phyloP scores from a whole-genome alignment of 2,113 vertebrate genomes.

The Apaloderma vittatum region DNA sequence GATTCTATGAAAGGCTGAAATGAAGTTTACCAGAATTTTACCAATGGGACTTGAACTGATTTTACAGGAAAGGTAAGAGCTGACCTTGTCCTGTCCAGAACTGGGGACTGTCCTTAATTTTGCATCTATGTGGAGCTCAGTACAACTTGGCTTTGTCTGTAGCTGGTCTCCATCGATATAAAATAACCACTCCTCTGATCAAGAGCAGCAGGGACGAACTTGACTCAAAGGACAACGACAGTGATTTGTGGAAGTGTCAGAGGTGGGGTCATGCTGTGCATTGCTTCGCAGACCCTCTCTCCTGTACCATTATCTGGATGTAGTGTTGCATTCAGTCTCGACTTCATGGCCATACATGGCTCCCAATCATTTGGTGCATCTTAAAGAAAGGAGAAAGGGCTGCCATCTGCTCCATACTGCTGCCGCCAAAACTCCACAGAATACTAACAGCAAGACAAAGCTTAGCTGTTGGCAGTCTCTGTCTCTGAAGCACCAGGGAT shows the following conservation, averaged over 20 bases:
- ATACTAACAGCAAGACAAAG: background rate
- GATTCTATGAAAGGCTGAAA: background rate
- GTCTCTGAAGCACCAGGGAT: background rate
- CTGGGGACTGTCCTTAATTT: background rate
- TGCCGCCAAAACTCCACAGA: background rate
- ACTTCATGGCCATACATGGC: background rate
- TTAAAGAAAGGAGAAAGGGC: background rate
- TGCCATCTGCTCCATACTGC: background rate
- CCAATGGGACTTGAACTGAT: background rate
- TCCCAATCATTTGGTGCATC: background rate
- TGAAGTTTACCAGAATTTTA: background rate
- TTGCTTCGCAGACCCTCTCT: background rate
- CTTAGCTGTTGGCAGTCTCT: background rate
- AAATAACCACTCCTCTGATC: background rate
- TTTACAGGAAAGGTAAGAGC: background rate
- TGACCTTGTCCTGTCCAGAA: background rate
- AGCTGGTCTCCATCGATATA: background rate
- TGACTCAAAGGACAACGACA: background rate
- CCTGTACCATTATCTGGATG: background rate
- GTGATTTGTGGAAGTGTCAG: background rate
- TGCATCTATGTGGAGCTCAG: background rate
- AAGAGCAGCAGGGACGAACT: background rate
- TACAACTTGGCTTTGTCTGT: background rate
- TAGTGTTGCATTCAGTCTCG: background rate
- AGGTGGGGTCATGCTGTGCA: background rate